A percentile compares a stretch with the other conserved stretches of the same genome.
Evolutionary conservation across 2,113 vertebrate genomes (phyloP).

Genomic region (Calypte anna): DNA sequence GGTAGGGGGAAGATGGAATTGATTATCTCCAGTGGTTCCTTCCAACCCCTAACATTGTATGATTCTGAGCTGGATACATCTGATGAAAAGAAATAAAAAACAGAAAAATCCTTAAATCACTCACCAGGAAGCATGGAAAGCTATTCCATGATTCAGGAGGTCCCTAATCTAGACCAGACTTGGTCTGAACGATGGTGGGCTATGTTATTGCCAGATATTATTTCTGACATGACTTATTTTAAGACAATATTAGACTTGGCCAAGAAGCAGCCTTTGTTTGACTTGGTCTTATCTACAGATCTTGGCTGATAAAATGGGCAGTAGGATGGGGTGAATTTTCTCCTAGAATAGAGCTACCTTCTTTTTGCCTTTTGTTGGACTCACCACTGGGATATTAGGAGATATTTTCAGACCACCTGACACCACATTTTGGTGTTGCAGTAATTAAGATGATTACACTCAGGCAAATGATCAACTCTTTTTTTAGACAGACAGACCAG

Average conservation of each 20-base stretch:
- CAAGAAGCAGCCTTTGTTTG: slow-evolving; percentile 12
- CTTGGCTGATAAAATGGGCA: background rate
- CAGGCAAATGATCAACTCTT: background rate
- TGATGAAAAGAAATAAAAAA: background rate
- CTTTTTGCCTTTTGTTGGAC: background rate
- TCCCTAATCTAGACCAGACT: slow-evolving; percentile 4
- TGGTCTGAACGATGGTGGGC: background rate
- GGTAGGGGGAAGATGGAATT: no score
- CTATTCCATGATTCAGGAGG: background rate
- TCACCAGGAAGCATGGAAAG: background rate
- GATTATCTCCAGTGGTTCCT: no score
- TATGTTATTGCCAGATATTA: background rate
- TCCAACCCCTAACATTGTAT: no score
- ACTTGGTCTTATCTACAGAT: background rate
- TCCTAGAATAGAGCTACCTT: background rate
- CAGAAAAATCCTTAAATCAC: background rate
- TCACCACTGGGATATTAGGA: background rate
- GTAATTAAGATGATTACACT: background rate
- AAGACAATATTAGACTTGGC: background rate
- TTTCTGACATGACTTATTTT: slow-evolving; percentile 4
- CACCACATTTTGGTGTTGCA: background rate
- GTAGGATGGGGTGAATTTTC: background rate
- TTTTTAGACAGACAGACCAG: background rate
- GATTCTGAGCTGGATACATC: background rate
- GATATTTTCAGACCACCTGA: background rate